Conservation (phyloP, 2,797 vertebrate genomes). For the Hypotaenidia philippensis region DNA sequence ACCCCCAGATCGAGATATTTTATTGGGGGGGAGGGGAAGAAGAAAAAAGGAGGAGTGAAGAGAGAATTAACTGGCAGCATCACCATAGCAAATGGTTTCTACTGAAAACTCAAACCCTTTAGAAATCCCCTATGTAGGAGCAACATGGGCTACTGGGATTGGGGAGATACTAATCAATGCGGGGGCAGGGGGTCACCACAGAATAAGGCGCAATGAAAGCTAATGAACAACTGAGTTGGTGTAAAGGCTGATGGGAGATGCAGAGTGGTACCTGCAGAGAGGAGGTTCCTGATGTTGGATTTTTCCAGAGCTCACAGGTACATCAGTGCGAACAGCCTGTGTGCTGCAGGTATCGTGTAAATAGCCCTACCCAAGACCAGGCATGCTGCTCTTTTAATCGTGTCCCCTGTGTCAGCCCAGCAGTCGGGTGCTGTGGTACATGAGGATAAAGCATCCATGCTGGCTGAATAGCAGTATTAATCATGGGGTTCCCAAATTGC, state of each 20-base stretch:
- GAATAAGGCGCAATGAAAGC: neutral
- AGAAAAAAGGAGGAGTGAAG: neutral
- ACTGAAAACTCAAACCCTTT: neutral
- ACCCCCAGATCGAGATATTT: neutral
- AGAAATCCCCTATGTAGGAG: neutral
- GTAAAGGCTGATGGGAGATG: neutral
- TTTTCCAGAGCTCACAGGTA: neutral
- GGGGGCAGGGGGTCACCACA: neutral
- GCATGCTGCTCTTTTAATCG: neutral
- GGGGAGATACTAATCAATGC: neutral
- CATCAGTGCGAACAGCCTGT: neutral
- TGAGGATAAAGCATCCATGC: conserved; percentile 13
- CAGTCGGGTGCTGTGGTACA: neutral
- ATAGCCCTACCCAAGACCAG: neutral
- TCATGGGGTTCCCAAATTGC: conserved; percentile 20
- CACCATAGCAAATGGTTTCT: neutral
- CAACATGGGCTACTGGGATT: neutral
- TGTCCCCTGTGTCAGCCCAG: neutral
- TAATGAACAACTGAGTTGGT: neutral
- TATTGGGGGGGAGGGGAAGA: neutral
- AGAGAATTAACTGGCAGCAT: neutral
- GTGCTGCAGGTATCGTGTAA: neutral
- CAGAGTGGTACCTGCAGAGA: neutral
- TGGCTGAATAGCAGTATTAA: conserved; percentile 70
- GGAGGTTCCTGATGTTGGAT: neutral